These are phyloP conservation scores for Myzus persicae DNA, from an alignment of 1,140 invertebrate species.

Conservation along the genomic window DNA sequence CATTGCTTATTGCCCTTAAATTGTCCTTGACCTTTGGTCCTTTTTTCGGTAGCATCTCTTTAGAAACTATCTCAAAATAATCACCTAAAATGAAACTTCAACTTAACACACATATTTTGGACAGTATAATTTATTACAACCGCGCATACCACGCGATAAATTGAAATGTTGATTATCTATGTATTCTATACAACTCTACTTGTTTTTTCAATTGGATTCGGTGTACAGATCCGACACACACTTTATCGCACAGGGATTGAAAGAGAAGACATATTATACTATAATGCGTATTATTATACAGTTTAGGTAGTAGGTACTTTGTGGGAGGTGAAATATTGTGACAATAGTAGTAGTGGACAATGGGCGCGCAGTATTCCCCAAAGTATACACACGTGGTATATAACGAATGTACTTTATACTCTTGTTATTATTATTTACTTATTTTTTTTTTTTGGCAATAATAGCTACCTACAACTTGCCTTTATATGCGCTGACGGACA, in stretches of 20 bases:
- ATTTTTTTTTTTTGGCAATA: conserved; percentile 4
- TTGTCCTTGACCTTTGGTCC: background rate
- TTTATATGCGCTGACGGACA: background rate
- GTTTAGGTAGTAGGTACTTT: background rate
- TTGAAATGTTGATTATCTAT: background rate
- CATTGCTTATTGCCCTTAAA: too few relatives aligned
- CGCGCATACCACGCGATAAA: background rate
- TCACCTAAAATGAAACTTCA: background rate
- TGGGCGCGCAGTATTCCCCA: background rate
- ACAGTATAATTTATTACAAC: background rate
- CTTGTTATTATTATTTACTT: background rate
- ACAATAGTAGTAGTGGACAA: background rate
- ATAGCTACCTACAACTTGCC: conserved; percentile 30
- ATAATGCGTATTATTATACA: background rate
- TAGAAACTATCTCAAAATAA: background rate
- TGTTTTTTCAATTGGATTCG: background rate
- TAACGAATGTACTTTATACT: background rate
- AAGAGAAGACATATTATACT: background rate
- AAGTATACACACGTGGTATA: background rate
- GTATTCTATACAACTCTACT: background rate
- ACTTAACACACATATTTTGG: background rate
- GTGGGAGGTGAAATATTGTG: conserved; percentile 31
- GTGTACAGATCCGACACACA: background rate
- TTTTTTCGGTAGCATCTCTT: background rate
- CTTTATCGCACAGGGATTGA: background rate